A percentile compares a stretch with the other conserved stretches of the same genome.
These are phyloP conservation scores for Pyralis farinalis DNA, from an alignment of 2,888 invertebrate genomes.

Conservation along the genomic window DNA sequence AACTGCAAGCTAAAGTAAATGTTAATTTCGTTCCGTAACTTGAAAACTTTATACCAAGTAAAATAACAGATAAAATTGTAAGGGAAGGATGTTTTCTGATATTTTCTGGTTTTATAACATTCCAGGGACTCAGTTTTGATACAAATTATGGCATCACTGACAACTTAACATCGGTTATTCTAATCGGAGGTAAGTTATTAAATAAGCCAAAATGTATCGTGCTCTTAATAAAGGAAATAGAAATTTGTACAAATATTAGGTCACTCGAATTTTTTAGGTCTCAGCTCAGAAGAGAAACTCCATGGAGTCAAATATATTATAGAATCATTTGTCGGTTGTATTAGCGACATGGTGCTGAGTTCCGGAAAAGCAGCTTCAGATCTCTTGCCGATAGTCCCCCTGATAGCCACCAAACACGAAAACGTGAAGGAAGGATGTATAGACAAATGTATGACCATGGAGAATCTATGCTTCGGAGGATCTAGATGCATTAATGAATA, in stretches of 20 bases:
- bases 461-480: constrained; percentile 93
- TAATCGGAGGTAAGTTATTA: constrained; percentile 87
- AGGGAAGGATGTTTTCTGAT: too few relatives aligned
- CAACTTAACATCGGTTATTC: constrained; percentile 92
- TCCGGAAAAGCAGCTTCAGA: constrained; percentile 93
- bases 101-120: constrained; percentile 24
- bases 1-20: too few relatives aligned
- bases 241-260: too few relatives aligned
- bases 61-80: too few relatives aligned
- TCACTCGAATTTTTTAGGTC: constrained; percentile 67
- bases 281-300: constrained; percentile 93
- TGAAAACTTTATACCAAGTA: too few relatives aligned
- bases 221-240: too few relatives aligned
- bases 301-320: constrained; percentile 96
- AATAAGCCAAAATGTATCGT: too few relatives aligned
- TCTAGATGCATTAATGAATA: constrained; percentile 96
- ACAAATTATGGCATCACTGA: constrained; percentile 93
- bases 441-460: constrained; percentile 89
- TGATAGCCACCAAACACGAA: constrained; percentile 93
- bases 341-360: constrained; percentile 91
- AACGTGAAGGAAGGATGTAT: constrained; percentile 95
- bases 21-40: too few relatives aligned
- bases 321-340: constrained; percentile 95
- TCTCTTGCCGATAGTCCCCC: constrained; percentile 88
- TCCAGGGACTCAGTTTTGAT: constrained; percentile 87